Conservation (phyloP, 2,797 vertebrate genomes). For the Todus mexicanus region DNA sequence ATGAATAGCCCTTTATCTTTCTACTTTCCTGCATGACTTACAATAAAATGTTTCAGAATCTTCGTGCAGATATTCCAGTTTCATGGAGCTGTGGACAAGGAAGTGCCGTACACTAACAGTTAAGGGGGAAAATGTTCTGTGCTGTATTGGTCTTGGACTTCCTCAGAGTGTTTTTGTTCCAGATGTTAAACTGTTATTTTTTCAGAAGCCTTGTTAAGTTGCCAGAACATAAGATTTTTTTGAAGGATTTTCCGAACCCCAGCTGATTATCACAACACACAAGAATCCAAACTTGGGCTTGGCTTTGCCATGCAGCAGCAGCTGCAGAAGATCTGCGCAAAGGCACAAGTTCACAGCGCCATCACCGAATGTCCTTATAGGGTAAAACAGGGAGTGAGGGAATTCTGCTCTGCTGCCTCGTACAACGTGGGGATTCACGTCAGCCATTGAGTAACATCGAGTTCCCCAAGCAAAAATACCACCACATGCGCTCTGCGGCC, state of each 20-base stretch:
- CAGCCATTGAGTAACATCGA: not conserved
- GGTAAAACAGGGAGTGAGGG: slow-evolving; percentile 68
- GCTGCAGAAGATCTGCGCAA: slow-evolving; percentile 78
- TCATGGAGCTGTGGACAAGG: slow-evolving; percentile 42
- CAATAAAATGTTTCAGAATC: slow-evolving; percentile 48
- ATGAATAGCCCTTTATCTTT: slow-evolving; percentile 58
- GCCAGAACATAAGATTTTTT: slow-evolving; percentile 66
- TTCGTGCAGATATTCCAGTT: slow-evolving; percentile 49
- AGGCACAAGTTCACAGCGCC: slow-evolving; percentile 50
- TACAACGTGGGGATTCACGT: not conserved
- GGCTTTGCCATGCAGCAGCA: slow-evolving; percentile 73
- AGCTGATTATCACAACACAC: slow-evolving; percentile 78
- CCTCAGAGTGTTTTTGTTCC: slow-evolving; percentile 71
- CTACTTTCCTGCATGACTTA: slow-evolving; percentile 15
- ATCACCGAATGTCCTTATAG: slow-evolving; percentile 77
- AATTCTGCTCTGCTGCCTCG: slow-evolving; percentile 35
- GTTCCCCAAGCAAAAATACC: not conserved
- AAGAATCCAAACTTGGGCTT: slow-evolving; percentile 73
- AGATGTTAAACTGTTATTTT: slow-evolving; percentile 77
- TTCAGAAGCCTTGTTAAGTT: slow-evolving; percentile 73
- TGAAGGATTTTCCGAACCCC: slow-evolving; percentile 73
- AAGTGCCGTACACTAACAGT: slow-evolving; percentile 65
- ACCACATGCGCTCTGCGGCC: not conserved
- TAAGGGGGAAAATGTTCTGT: slow-evolving; percentile 63
- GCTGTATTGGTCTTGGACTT: slow-evolving; percentile 69